These are phyloP conservation scores for Solea solea DNA, from an alignment of 2,113 vertebrate genomes.

Conservation along the genomic window DNA sequence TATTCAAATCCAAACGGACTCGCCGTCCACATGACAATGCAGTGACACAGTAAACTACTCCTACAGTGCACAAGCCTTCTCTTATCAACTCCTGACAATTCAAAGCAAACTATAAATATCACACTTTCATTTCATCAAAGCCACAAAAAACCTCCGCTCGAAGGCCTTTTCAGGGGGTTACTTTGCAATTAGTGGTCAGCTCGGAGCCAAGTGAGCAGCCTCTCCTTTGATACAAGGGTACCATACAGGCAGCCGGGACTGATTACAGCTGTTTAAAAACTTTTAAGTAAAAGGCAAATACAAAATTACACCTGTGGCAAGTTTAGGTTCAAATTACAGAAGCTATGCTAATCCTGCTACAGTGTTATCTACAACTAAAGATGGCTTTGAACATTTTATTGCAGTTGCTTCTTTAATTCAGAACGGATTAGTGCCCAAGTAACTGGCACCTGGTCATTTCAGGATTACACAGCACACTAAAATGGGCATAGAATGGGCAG, in stretches of 20 bases:
- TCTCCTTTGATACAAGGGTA: constrained; percentile 43
- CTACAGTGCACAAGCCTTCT: constrained; percentile 13
- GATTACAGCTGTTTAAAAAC: constrained; percentile 35
- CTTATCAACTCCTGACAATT: constrained; percentile 47
- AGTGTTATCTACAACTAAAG: background rate
- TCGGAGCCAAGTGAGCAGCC: constrained; percentile 16
- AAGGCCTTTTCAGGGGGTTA: constrained; percentile 14
- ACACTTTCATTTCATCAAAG: constrained; percentile 53
- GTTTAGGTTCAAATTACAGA: constrained; percentile 38
- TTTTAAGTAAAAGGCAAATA: constrained; percentile 29
- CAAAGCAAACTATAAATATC: constrained; percentile 67
- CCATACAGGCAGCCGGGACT: constrained; percentile 27
- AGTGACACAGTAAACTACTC: background rate
- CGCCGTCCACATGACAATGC: background rate
- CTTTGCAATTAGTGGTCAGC: constrained; percentile 73
- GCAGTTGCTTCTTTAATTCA: too few relatives aligned
- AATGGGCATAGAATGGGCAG: too few relatives aligned
- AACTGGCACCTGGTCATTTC: background rate
- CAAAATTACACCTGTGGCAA: constrained; percentile 30
- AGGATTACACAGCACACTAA: background rate
- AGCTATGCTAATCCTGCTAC: constrained; percentile 16
- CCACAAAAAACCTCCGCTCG: constrained; percentile 26
- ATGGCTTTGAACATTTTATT: background rate
- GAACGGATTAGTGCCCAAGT: background rate
- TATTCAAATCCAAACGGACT: constrained; percentile 55